Percentiles rank a stretch among this genome's conserved stretches.
Evolutionary conservation across 2,888 invertebrate species (phyloP).

Genomic region (Calameuta filiformis): DNA sequence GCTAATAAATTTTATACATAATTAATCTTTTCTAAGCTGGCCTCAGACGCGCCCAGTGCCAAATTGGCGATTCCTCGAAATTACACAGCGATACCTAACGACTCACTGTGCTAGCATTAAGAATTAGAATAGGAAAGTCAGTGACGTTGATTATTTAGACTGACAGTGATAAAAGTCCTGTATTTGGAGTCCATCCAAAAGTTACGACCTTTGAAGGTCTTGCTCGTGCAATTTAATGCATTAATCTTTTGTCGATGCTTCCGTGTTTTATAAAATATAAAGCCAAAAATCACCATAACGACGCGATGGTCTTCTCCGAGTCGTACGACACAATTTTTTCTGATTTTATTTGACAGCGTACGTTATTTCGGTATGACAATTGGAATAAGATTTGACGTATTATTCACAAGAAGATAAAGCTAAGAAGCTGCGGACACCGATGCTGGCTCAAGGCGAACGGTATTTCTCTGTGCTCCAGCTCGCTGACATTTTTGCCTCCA

Average conservation of each 20-base stretch:
- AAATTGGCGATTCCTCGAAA: background rate
- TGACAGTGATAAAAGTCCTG: background rate
- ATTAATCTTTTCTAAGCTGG: background rate
- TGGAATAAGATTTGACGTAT: background rate
- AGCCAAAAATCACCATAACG: background rate
- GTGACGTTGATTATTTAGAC: background rate
- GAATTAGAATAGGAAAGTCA: background rate
- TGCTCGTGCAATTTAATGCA: background rate
- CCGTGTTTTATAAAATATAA: background rate
- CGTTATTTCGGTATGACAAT: background rate
- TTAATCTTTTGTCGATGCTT: background rate
- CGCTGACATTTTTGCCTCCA: conserved; percentile 72
- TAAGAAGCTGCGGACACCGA: conserved; percentile 53
- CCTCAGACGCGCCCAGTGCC: background rate
- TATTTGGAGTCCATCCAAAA: background rate
- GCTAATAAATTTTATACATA: background rate
- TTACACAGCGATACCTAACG: background rate
- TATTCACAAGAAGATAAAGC: conserved; percentile 18
- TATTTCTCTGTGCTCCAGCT: conserved; percentile 46
- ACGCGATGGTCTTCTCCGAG: background rate
- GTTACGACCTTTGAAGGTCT: background rate
- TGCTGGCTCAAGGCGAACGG: conserved; percentile 61
- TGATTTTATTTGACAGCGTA: background rate
- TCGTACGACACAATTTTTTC: background rate
- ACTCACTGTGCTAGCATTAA: background rate